Percentiles rank a stretch among this genome's conserved stretches.
Conservation (phyloP, 2,113 vertebrate genomes). For the Dipodomys merriami region DNA sequence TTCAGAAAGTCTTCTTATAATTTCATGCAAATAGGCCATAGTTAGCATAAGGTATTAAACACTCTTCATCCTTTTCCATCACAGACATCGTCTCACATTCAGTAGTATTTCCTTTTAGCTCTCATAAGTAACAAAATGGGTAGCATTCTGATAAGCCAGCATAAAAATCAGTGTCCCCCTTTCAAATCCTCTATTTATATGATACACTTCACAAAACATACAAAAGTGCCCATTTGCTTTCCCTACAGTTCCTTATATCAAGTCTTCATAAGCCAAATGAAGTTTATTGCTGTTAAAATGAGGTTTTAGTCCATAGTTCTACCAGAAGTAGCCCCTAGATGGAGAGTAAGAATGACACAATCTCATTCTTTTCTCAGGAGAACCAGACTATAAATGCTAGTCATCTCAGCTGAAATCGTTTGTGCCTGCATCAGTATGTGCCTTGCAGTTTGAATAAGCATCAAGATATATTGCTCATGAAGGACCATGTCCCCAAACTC, state of each 20-base stretch:
- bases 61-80: constrained; percentile 91
- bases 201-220: constrained; percentile 94
- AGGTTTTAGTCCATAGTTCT: constrained; percentile 97
- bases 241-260: constrained; percentile 90
- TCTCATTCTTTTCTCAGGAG: constrained; percentile 98
- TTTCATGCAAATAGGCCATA: constrained; percentile 97
- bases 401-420: constrained; percentile 61
- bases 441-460: constrained; percentile 58
- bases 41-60: constrained; percentile 97
- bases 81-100: constrained; percentile 87
- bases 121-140: constrained; percentile 99
- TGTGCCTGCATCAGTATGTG: constrained; percentile 84
- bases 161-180: constrained; percentile 96
- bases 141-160: constrained; percentile 97
- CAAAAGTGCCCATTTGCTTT: constrained; percentile 93
- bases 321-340: constrained; percentile 98
- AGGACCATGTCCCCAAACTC: constrained; percentile 95
- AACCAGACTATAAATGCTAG: constrained; percentile 98
- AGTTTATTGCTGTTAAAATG: constrained; percentile 78
- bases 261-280: neutral
- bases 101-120: constrained; percentile 94
- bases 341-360: constrained; percentile 97
- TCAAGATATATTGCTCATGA: constrained; percentile 96
- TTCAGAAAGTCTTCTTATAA: constrained; percentile 97
- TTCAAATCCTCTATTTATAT: constrained; percentile 94